Evolutionary conservation across 2,797 vertebrate species (phyloP).

Genomic region (Lepilemur septentrionalis): DNA sequence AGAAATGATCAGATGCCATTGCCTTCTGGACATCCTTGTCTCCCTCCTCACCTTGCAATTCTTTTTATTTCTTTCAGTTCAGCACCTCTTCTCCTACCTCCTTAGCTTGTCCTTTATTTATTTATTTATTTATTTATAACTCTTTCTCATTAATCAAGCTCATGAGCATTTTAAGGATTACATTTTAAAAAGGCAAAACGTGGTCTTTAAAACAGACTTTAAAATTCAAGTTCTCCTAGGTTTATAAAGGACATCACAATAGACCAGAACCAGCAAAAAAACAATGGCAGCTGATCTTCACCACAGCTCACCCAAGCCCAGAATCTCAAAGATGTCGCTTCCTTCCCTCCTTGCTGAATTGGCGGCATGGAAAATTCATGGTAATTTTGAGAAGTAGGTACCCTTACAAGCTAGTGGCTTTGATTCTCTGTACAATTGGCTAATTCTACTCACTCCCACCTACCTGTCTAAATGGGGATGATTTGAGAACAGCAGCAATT

Average conservation of each 20-base stretch:
- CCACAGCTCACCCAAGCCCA: background rate
- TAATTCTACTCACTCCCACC: constrained; percentile 57
- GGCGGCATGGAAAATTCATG: constrained; percentile 58
- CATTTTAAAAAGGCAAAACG: background rate
- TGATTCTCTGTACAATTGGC: constrained; percentile 66
- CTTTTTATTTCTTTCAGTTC: background rate
- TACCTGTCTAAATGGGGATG: constrained; percentile 31
- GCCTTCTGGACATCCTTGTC: background rate
- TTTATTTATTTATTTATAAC: background rate
- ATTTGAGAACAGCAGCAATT: constrained; percentile 46
- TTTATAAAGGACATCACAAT: constrained; percentile 45
- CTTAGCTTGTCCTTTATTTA: background rate
- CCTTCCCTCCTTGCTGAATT: constrained; percentile 72
- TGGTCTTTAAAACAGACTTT: background rate
- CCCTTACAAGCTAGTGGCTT: constrained; percentile 63
- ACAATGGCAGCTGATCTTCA: constrained; percentile 42
- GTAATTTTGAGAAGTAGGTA: constrained; percentile 77
- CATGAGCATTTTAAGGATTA: background rate
- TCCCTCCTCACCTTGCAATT: background rate
- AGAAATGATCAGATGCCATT: background rate
- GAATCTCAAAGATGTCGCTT: constrained; percentile 66
- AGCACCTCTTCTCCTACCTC: background rate
- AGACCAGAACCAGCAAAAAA: constrained; percentile 30
- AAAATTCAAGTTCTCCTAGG: background rate
- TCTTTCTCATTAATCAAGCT: background rate